Evolutionary conservation across 2,797 vertebrate species (phyloP), one percentile per base, ranked within the genome.

Genomic region (Poeciliopsis paucimaculata): DNA sequence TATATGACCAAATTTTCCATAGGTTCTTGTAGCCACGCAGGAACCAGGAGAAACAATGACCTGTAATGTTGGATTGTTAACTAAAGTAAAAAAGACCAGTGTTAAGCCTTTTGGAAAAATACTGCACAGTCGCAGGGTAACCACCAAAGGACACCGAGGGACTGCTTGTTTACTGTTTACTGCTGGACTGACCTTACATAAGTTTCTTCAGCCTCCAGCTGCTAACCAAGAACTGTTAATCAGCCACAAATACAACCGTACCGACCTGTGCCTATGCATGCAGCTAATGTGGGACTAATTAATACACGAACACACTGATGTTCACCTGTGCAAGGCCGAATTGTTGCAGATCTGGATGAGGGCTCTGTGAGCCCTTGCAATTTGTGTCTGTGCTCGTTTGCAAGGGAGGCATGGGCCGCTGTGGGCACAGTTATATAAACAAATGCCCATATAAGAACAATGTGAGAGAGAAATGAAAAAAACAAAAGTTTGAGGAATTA

Each of bases 361-460:
- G 88, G 78, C 51, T 47, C 57, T 34, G 26, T 13, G 68, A 68
- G n/a, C 34, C 45, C 74, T 47, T 70, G 31, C 81, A 71, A 68
- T 78, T 80, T 77, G 39, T 70, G 34, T 66, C 26, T 39, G 62
- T 3, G 73, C 77, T 88, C 57, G 66, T 82, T 74, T 75, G 41
- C 45, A 75, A 79, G 79, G 84, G 82, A 77, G 88, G 86, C 75
- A 90, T 94, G 83, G 90, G 93, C 86, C 12, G 78, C 46, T 76
- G 68, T 72, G 77, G 78, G 86, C 88, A 77, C 81, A 46, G 84
- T 93, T 93, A 93, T 72, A 92, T 93, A 93, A 93, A 93, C 86
- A 87, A 80, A 90, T 92, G 87, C 73, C 91, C 90, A 90, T 91
- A 90, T 87, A 82, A 81, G 87, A 34, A 80, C 53, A 84, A 9